phyloP scores from a whole-genome alignment of 1,140 invertebrate genomes.

The Trichonephila clavata region DNA sequence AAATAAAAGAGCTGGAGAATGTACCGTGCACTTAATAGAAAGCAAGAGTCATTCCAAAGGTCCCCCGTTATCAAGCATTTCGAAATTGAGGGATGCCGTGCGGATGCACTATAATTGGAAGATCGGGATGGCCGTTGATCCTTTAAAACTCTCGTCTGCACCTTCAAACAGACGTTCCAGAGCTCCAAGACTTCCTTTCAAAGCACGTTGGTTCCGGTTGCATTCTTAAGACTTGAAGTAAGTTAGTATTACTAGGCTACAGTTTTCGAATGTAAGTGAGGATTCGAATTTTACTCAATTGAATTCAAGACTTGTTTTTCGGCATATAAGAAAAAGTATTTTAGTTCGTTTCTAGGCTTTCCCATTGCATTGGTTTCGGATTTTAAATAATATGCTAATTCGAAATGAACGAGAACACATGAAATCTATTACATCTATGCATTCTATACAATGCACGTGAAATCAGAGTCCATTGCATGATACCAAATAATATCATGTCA shows the following conservation, averaged over 20 bases:
- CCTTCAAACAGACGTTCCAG: neutral
- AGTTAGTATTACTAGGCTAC: neutral
- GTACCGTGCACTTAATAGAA: slow-evolving; percentile 20
- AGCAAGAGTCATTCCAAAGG: slow-evolving; percentile 50
- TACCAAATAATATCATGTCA: too few relatives aligned
- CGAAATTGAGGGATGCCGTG: slow-evolving; percentile 50
- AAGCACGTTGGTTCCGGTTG: neutral
- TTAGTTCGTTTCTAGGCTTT: too few relatives aligned
- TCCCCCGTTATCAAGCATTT: slow-evolving; percentile 27
- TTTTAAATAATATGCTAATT: too few relatives aligned
- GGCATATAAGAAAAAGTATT: too few relatives aligned
- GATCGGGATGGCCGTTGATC: slow-evolving; percentile 31
- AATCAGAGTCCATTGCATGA: too few relatives aligned
- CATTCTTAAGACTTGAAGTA: neutral
- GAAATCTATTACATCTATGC: too few relatives aligned
- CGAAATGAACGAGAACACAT: too few relatives aligned
- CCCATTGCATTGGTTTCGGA: too few relatives aligned
- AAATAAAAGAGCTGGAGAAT: neutral
- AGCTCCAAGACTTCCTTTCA: neutral
- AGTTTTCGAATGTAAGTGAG: too few relatives aligned
- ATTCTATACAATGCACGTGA: too few relatives aligned
- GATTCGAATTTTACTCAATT: too few relatives aligned
- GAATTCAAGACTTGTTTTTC: too few relatives aligned
- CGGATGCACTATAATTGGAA: slow-evolving; percentile 42
- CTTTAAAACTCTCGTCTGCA: slow-evolving; percentile 27